Evolutionary conservation across 2,888 invertebrate species (phyloP), one percentile per base, ranked within the genome.

Genomic region (Drosophila kokeensis): DNA sequence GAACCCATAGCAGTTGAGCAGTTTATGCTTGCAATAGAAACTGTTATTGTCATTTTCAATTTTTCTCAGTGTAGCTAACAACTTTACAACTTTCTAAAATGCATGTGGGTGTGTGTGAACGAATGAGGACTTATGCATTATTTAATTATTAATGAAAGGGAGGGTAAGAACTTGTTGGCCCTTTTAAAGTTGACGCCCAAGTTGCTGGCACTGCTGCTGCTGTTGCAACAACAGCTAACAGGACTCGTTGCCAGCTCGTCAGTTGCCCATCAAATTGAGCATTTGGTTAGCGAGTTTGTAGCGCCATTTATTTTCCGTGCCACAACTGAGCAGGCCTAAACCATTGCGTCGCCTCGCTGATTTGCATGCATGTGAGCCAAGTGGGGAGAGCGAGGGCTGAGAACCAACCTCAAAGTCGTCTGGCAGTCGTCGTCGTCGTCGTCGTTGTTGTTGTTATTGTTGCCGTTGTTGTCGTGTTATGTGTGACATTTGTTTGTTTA

Each of bases 401-500:
- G 66, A 67, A 69, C 69, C 58, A 74, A 74, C 82, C 85, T 82
- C 70, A 82, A 79, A 82, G 82, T 69, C 81, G 83, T 81, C 81
- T 84, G 69, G 70, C 75, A 84, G 67, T 66, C 49, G 32, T 61
- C 34, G 53, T 66, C 49, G 32, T 61, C 34, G 53, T 38, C 38
- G 65, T 27, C 48, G 63, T 36, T 42, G 63, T 63, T 64, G 57
- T 45, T 29, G 62, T 74, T 69, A 73, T 77, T 10, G 32, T 6
- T 7, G 36, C 29, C 42, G 69, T 68, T 61, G 65, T 42, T 42
- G 67, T 75, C 83, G 83, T 82, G 85, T 78, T 77, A 77, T 76
- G 76, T 82, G 85, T 82, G 83, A 80, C 86, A 85, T 82, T 80
- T 85, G 83, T 83, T 81, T 83, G 86, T 71, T 85, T 73, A 82